A percentile compares a stretch with the other conserved stretches of the same genome.
Evolutionary conservation across 2,888 invertebrate genomes (phyloP).

Genomic region (Ormyrus rosae): DNA sequence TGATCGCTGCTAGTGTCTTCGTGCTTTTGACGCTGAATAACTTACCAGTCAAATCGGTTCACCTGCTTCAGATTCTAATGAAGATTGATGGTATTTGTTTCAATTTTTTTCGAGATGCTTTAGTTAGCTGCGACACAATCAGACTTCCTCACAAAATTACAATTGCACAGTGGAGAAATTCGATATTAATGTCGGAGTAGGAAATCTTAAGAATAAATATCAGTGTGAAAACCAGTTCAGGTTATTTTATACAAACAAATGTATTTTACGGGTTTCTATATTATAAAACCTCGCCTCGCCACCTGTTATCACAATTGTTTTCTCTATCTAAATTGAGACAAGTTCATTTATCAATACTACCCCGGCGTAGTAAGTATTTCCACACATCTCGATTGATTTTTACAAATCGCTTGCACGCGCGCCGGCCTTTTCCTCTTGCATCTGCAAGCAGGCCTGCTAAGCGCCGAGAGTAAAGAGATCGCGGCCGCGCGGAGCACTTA

Average conservation of each 20-base stretch:
- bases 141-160: too few relatives aligned
- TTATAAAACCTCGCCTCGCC: neutral
- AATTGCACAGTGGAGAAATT: too few relatives aligned
- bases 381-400: too few relatives aligned
- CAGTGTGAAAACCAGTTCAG: neutral
- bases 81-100: too few relatives aligned
- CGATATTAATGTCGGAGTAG: too few relatives aligned
- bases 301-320: slow-evolving; percentile 27
- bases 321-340: slow-evolving; percentile 28
- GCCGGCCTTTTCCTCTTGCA: neutral
- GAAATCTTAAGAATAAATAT: too few relatives aligned
- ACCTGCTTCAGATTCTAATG: too few relatives aligned
- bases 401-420: neutral
- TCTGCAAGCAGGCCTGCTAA: neutral
- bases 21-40: too few relatives aligned
- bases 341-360: slow-evolving; percentile 40
- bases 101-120: too few relatives aligned
- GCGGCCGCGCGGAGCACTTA: slow-evolving; percentile 19
- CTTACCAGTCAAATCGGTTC: too few relatives aligned
- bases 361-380: neutral
- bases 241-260: neutral
- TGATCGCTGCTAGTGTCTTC: neutral
- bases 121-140: too few relatives aligned
- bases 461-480: neutral
- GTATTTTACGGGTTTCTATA: slow-evolving; percentile 1